Base-by-base conservation (phyloP, 2,797 vertebrate species). In the Syngnathus rostellatus region DNA sequence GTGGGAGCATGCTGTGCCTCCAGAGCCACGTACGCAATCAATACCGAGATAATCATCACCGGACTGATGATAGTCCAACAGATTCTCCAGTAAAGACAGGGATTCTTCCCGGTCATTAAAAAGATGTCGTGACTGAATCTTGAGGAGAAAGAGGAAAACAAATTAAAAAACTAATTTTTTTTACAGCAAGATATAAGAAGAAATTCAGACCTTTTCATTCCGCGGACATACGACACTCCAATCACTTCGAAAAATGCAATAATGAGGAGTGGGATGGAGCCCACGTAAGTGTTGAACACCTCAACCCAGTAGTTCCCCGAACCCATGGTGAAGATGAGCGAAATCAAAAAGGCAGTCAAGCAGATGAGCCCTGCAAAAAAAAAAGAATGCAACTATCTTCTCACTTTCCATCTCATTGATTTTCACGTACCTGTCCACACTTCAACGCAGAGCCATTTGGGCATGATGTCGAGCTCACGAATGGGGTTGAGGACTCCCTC, bases 231-330 rank as follows among this genome's bases (percentile, higher is more conserved):
- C 0, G 71, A 57, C 16, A 96, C 88, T 6, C 73, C 89, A 0
- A 85, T 43, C 14, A 95, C 77, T 83, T 98, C 95, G 58, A 92
- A 91, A 74, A 95, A 91, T n/a, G 93, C 93, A 0, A 97, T 79
- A 73, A 95, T 57, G 59, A 97, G 84, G 50, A 98, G 88, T 70
- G 94, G 93, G 9, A 95, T 31, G 0, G 94, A 93, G 12, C 84
- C 91, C 5, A 89, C 92, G 0, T 92, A 94, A 74, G 64, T 83
- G 75, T 96, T 96, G 21, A 97, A 97, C 69, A 95, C 81, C 81
- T 95, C 93, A 46, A 98, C 86, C 96, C 96, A 98, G 82, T 98
- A 98, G 87, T 89, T 95, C 5, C 96, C 96, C 0, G 94, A 98
- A 40, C 88, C 85, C 88, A 94, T 60, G 0, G 89, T 85, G 82